Evolutionary conservation across 2,888 invertebrate genomes (phyloP).

Genomic region (Scaeva pyrastri): DNA sequence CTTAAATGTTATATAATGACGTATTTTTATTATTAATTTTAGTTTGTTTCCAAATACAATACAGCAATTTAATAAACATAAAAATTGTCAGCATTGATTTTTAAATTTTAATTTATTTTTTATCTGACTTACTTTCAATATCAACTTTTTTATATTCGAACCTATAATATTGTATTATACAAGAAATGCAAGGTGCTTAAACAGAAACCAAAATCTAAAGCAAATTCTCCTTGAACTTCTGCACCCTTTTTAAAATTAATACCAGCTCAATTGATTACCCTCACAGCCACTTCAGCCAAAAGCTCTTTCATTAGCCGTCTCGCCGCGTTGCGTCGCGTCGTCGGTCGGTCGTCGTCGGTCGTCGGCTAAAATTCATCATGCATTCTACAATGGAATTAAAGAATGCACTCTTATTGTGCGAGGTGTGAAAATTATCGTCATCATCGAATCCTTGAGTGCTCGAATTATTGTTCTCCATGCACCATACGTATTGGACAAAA

Average conservation of each 20-base stretch:
- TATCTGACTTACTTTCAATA: no score
- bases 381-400: constrained; percentile 34
- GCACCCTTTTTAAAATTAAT: neutral
- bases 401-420: constrained; percentile 63
- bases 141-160: no score
- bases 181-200: neutral
- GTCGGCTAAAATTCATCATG: constrained; percentile 18
- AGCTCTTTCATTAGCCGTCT: constrained; percentile 36
- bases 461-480: constrained; percentile 59
- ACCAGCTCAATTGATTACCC: neutral
- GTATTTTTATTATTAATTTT: no score
- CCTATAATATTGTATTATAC: neutral
- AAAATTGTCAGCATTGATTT: no score
- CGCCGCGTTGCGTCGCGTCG: neutral
- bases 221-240: no score
- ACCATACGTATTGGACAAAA: constrained; percentile 32
- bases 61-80: no score
- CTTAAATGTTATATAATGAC: no score
- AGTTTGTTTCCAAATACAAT: no score
- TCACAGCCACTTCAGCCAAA: constrained; percentile 1
- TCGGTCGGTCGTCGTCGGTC: constrained; percentile 1
- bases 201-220: neutral
- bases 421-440: constrained; percentile 73
- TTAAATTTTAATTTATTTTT: no score
- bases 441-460: constrained; percentile 62